Evolutionary conservation across 2,797 vertebrate species (phyloP).

Genomic region (Acropternis orthonyx): DNA sequence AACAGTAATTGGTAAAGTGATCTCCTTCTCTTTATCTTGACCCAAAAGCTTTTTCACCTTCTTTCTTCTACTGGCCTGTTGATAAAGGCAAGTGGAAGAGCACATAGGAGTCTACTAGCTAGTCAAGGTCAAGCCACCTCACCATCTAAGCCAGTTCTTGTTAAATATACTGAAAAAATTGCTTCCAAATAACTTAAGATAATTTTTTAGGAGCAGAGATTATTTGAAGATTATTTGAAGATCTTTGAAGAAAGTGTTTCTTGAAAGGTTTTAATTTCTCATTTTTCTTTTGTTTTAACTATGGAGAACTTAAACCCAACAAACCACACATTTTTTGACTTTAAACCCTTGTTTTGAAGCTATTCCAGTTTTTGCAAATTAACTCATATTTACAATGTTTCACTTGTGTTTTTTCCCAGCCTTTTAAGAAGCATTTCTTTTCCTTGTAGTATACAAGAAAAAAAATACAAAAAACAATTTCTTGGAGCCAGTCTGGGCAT

Average conservation of each 20-base stretch:
- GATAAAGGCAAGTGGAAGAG: not conserved
- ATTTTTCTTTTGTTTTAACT: not conserved
- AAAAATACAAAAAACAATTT: not conserved
- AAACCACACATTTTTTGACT: not conserved
- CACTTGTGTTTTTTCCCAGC: not conserved
- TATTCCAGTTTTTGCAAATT: not conserved
- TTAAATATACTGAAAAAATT: not conserved
- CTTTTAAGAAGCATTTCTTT: not conserved
- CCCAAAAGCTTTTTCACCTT: not conserved
- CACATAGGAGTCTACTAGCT: not conserved
- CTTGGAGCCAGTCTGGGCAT: not conserved
- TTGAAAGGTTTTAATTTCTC: not conserved
- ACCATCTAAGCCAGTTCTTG: not conserved
- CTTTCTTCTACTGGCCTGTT: not conserved
- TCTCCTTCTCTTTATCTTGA: not conserved
- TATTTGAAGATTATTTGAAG: not conserved
- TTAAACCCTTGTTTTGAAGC: not conserved
- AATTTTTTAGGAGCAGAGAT: accelerated
- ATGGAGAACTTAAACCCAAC: not conserved
- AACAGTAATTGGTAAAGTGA: not conserved
- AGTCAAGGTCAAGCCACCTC: not conserved
- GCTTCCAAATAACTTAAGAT: not conserved
- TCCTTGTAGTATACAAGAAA: not conserved
- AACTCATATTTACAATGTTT: not conserved
- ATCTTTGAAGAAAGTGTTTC: not conserved